Percentiles rank a stretch among this genome's conserved stretches.
Conservation (phyloP, 2,797 vertebrate species). For the Lepus oiostolus region DNA sequence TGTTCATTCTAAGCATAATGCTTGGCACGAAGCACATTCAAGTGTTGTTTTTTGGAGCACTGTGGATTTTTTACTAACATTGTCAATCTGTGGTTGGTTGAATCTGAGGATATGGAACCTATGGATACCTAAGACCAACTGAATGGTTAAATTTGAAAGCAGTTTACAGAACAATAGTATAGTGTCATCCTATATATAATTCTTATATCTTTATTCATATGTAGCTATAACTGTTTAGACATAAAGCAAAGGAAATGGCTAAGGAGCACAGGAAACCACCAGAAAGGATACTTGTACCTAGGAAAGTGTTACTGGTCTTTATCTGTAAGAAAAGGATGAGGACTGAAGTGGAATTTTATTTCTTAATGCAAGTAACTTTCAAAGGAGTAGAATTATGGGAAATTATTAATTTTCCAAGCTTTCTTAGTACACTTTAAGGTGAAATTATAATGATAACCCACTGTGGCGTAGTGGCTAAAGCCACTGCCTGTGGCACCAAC, state of each 20-base stretch:
- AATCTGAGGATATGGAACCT: too few relatives aligned
- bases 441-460: not conserved
- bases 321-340: not conserved
- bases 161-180: not conserved
- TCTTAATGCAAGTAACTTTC: not conserved
- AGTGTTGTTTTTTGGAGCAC: too few relatives aligned
- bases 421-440: constrained; percentile 11
- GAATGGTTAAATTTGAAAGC: not conserved
- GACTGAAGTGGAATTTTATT: not conserved
- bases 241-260: not conserved
- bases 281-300: not conserved
- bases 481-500: too few relatives aligned
- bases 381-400: not conserved
- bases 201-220: not conserved
- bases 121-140: too few relatives aligned
- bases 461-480: too few relatives aligned
- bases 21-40: too few relatives aligned
- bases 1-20: too few relatives aligned
- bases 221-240: not conserved
- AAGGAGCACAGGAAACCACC: not conserved
- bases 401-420: not conserved
- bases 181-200: not conserved
- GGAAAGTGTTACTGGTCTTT: not conserved
- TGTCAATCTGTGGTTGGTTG: too few relatives aligned
- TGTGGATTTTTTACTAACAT: too few relatives aligned